Conservation (phyloP, 2,113 vertebrate genomes). For the Paraplagusia blochii region DNA sequence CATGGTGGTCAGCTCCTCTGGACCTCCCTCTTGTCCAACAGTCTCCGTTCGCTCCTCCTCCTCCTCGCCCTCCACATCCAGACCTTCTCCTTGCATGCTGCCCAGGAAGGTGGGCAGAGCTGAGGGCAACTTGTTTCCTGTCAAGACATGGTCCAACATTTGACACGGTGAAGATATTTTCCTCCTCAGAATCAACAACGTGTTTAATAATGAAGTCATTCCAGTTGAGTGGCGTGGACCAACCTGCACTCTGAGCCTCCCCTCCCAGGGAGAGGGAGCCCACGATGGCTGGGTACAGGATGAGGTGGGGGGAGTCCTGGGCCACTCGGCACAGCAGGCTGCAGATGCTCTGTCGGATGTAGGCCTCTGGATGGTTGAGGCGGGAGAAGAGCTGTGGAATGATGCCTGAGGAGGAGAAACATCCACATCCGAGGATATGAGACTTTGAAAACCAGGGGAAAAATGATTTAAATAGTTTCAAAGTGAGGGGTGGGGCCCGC, state of each 20-base stretch:
- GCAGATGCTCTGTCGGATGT: conserved; percentile 96
- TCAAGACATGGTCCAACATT: conserved; percentile 12
- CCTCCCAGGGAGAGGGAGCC: conserved; percentile 94
- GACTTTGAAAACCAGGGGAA: neutral
- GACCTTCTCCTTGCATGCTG: conserved; percentile 89
- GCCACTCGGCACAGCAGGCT: conserved; percentile 94
- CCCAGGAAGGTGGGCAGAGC: conserved; percentile 90
- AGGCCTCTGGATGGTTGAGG: conserved; percentile 95
- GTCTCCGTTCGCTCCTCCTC: conserved; percentile 81
- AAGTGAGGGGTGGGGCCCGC: too few species aligned
- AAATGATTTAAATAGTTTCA: too few species aligned
- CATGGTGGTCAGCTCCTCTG: conserved; percentile 82
- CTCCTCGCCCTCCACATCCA: conserved; percentile 81
- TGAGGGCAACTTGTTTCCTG: conserved; percentile 90
- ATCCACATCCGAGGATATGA: neutral
- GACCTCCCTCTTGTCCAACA: conserved; percentile 58
- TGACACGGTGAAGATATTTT: neutral
- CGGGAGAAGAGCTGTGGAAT: conserved; percentile 98
- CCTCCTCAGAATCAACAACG: too few species aligned
- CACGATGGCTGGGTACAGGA: conserved; percentile 95
- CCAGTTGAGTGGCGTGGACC: neutral
- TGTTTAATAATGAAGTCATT: too few species aligned
- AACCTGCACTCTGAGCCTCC: conserved; percentile 91
- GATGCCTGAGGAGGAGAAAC: conserved; percentile 78
- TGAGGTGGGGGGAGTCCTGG: conserved; percentile 95